Conservation (phyloP, 2,797 vertebrate genomes). For the Lepilemur septentrionalis region DNA sequence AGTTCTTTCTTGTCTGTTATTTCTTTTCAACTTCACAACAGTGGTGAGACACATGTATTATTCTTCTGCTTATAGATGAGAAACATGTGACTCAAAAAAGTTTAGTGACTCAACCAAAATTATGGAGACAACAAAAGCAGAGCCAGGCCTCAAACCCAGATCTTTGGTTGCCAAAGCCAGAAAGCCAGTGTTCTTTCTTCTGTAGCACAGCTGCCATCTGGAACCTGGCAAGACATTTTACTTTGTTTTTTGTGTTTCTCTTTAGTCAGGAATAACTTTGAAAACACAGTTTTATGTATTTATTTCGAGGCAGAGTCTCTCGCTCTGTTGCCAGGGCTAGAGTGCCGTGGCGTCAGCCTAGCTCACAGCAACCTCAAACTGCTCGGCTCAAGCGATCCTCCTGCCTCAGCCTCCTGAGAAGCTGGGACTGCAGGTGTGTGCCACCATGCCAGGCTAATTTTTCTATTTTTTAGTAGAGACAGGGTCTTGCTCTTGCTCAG, state of each 20-base stretch:
- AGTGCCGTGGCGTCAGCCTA: too few species aligned
- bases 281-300: neutral
- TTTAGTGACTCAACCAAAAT: slow-evolving; percentile 15
- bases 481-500: too few species aligned
- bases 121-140: neutral
- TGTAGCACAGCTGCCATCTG: neutral
- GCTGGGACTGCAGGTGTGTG: too few species aligned
- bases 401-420: too few species aligned
- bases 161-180: neutral
- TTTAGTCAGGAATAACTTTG: slow-evolving; percentile 13
- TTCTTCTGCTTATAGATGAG: slow-evolving; percentile 25
- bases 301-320: too few species aligned
- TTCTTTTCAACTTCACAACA: slow-evolving; percentile 3
- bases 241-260: slow-evolving; percentile 1
- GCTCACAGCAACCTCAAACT: too few species aligned
- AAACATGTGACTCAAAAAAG: slow-evolving; percentile 31
- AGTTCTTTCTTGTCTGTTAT: neutral
- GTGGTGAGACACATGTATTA: neutral
- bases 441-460: too few species aligned
- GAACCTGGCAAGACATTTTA: neutral
- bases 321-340: too few species aligned
- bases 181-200: neutral
- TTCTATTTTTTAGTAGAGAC: too few species aligned
- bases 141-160: neutral
- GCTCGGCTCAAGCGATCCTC: too few species aligned